Conservation (phyloP, 1,140 invertebrate genomes). For the Anoplophora glabripennis region DNA sequence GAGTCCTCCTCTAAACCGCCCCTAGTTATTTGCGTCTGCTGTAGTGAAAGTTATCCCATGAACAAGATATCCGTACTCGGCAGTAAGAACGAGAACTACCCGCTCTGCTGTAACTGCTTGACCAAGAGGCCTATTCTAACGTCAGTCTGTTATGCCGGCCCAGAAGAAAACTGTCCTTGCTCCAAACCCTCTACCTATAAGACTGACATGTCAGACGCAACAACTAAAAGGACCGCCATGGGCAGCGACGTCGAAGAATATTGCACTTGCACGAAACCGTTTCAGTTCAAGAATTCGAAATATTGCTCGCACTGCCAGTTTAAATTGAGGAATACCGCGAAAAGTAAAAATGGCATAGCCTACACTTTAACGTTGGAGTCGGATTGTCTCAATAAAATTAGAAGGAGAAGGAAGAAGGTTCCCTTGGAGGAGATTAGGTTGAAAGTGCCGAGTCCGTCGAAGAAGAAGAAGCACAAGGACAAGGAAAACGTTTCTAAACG, state of each 20-base stretch:
- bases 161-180: not conserved
- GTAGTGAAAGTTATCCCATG: not conserved
- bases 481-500: slow-evolving; percentile 27
- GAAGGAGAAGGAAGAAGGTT: slow-evolving; percentile 7
- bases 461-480: slow-evolving; percentile 29
- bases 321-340: slow-evolving; percentile 18
- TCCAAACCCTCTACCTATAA: not conserved
- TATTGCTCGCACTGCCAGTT: slow-evolving; percentile 25
- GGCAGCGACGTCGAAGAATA: not conserved
- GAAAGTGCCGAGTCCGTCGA: slow-evolving; percentile 22
- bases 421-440: slow-evolving; percentile 27
- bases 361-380: slow-evolving; percentile 37
- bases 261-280: slow-evolving; percentile 5
- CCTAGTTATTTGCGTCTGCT: not conserved
- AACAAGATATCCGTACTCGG: slow-evolving; percentile 2
- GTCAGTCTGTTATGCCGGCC: not conserved
- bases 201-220: not conserved
- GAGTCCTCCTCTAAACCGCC: too few relatives aligned
- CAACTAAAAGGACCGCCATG: not conserved
- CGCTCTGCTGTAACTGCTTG: slow-evolving; percentile 3
- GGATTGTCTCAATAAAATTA: slow-evolving; percentile 9
- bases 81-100: slow-evolving; percentile 5
- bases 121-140: slow-evolving; percentile 3
- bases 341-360: slow-evolving; percentile 28
- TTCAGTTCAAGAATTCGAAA: not conserved